Evolutionary conservation across 2,113 vertebrate genomes (phyloP), one percentile per base, ranked within the genome.

Genomic region (Morone chrysops): DNA sequence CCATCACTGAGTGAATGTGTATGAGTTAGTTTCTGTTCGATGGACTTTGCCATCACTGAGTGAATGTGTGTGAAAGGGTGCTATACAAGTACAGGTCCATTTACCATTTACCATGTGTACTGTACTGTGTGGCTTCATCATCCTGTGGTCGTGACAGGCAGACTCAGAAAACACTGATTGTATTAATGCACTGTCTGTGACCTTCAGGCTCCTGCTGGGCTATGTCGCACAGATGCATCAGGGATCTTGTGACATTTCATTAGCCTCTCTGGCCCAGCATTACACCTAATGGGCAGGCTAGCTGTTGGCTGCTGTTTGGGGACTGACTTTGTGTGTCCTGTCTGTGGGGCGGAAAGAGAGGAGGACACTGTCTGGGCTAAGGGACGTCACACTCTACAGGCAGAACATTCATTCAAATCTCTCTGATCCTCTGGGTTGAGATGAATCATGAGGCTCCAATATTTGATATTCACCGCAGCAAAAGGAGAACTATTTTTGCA

Each of bases 241-340:
- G 47, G 65, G 53, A 40, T 25, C 40, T 73, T 6, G 53, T 50
- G 67, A 57, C 59, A 69, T 76, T 76, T 71, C 67, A 83, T 78
- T 66, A 71, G 60, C 68, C 50, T 70, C 57, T 17, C 67, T 48
- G 59, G 18, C 68, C 38, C 51, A n/a, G 57, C 31, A 38, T 71
- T 63, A 57, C 74, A 71, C 31, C 67, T 82, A 82, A 76, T 76
- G 31, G 53, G 38, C 59, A 3, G 31, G 36, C 54, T 67, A 18
- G 22, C 62, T 78, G 53, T 78, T 60, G 50, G 50, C 40, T 48
- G 50, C 16, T 36, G 22, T 57, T 53, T 40, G 41, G 31, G 20
- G 4, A 62, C 20, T 70, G 67, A 62, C 60, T 25, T 66, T 43
- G 6, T 51, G 59, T 51, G 22, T 75, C 56, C 56, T 59, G 56